phyloP scores from a whole-genome alignment of 2,113 vertebrate species.

The Cottus gobio region DNA sequence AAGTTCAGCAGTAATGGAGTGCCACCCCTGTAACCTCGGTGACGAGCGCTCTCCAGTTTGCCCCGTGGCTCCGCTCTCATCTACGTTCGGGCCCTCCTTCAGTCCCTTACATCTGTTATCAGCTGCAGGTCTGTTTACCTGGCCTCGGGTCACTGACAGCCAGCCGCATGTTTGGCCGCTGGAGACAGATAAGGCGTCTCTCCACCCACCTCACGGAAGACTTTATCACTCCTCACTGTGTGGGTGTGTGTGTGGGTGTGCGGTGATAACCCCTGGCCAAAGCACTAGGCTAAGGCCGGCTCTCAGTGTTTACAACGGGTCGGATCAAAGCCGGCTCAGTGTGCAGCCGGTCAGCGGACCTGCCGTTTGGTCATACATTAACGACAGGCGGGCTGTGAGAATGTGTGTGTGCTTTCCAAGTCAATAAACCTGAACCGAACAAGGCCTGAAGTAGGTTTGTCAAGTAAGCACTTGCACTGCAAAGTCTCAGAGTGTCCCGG shows the following conservation, averaged over 20 bases:
- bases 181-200: conserved; percentile 83
- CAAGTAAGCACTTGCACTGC: conserved; percentile 49
- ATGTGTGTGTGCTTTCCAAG: conserved; percentile 50
- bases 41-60: conserved; percentile 24
- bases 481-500: conserved; percentile 1
- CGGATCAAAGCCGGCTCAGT: conserved; percentile 85
- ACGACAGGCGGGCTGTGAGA: conserved; percentile 60
- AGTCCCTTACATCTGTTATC: conserved; percentile 65
- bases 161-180: conserved; percentile 70
- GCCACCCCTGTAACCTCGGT: conserved; percentile 28
- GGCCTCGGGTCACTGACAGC: conserved; percentile 76
- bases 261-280: conserved; percentile 77
- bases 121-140: conserved; percentile 82
- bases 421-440: conserved; percentile 75
- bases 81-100: conserved; percentile 31
- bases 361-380: conserved; percentile 83
- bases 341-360: conserved; percentile 80
- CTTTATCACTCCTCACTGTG: conserved; percentile 83
- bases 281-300: conserved; percentile 51
- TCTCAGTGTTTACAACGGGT: conserved; percentile 68
- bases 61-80: conserved; percentile 15
- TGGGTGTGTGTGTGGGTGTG: conserved; percentile 43
- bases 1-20: conserved; percentile 21
- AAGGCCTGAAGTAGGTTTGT: conserved; percentile 70
- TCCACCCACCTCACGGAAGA: conserved; percentile 81